phyloP scores from a whole-genome alignment of 1,140 invertebrate species.

The Drosophila pruinosa region DNA sequence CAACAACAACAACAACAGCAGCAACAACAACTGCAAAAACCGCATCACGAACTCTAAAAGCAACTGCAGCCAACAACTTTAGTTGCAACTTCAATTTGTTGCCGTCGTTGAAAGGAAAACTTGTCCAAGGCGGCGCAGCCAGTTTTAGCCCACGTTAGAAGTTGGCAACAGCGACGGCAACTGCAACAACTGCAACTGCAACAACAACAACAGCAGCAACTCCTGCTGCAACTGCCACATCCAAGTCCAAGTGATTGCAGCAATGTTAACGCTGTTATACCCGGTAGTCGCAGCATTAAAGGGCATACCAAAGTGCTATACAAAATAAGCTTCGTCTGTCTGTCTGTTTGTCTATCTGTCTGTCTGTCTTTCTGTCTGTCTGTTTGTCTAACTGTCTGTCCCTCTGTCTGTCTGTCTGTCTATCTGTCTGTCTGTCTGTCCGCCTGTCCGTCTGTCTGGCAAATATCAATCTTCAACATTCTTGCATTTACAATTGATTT shows the following conservation, averaged over 20 bases:
- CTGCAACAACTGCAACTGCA: constrained; percentile 29
- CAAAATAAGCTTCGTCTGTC: too few relatives aligned
- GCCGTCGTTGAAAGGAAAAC: constrained; percentile 58
- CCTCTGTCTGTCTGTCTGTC: too few relatives aligned
- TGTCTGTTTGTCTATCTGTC: too few relatives aligned
- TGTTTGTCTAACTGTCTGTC: too few relatives aligned
- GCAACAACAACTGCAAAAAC: constrained; percentile 19
- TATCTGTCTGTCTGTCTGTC: too few relatives aligned
- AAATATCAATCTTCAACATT: too few relatives aligned
- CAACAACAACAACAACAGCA: not conserved
- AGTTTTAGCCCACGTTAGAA: constrained; percentile 41
- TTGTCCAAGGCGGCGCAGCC: constrained; percentile 47
- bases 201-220: constrained; percentile 7
- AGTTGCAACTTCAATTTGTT: constrained; percentile 16
- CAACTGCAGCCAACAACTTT: constrained; percentile 23
- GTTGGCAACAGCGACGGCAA: constrained; percentile 22
- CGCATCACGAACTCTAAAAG: constrained; percentile 59
- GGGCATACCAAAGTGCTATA: not conserved
- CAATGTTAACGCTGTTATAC: constrained; percentile 39
- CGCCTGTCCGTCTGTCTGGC: too few relatives aligned
- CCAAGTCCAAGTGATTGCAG: constrained; percentile 48
- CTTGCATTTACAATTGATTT: too few relatives aligned
- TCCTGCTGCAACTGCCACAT: constrained; percentile 4
- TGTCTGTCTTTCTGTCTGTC: too few relatives aligned
- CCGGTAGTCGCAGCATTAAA: not conserved